A percentile compares a stretch with the other conserved stretches of the same genome.
Evolutionary conservation across 2,888 invertebrate species (phyloP).

Genomic region (Salpingus planirostris): DNA sequence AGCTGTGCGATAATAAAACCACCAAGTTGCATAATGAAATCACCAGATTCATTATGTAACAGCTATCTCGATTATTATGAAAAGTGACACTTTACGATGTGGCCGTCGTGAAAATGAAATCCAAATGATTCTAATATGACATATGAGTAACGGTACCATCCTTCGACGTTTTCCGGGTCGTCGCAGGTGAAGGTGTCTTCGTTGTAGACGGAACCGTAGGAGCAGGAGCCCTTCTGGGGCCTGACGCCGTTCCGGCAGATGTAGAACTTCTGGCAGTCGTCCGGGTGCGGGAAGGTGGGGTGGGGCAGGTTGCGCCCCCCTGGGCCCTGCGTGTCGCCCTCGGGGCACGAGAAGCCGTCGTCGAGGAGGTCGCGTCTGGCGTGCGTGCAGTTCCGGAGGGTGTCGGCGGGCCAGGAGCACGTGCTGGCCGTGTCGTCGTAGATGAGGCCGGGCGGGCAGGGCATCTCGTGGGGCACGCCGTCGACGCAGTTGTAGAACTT

Average conservation of each 20-base stretch:
- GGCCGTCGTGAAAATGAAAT: too few species aligned
- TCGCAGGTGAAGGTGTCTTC: slow-evolving; percentile 69
- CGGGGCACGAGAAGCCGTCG: slow-evolving; percentile 71
- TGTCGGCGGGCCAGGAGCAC: slow-evolving; percentile 65
- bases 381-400: slow-evolving; percentile 48
- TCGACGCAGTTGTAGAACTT: slow-evolving; percentile 74
- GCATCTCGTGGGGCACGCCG: slow-evolving; percentile 55
- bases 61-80: too few species aligned
- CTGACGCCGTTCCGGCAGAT: slow-evolving; percentile 69
- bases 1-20: too few species aligned
- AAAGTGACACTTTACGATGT: too few species aligned
- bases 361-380: slow-evolving; percentile 55
- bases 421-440: slow-evolving; percentile 65
- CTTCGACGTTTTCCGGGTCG: slow-evolving; percentile 64
- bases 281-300: slow-evolving; percentile 69
- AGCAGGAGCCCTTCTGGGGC: slow-evolving; percentile 68
- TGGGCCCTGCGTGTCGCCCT: slow-evolving; percentile 56
- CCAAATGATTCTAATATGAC: too few species aligned
- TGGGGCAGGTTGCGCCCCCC: slow-evolving; percentile 63
- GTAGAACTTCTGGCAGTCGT: slow-evolving; percentile 76
- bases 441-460: slow-evolving; percentile 66
- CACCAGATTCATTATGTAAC: too few species aligned
- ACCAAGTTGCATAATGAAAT: too few species aligned
- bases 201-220: slow-evolving; percentile 67
- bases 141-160: too few species aligned